Evolutionary conservation across 1,140 invertebrate genomes (phyloP).

Genomic region (Procambarus clarkii): DNA sequence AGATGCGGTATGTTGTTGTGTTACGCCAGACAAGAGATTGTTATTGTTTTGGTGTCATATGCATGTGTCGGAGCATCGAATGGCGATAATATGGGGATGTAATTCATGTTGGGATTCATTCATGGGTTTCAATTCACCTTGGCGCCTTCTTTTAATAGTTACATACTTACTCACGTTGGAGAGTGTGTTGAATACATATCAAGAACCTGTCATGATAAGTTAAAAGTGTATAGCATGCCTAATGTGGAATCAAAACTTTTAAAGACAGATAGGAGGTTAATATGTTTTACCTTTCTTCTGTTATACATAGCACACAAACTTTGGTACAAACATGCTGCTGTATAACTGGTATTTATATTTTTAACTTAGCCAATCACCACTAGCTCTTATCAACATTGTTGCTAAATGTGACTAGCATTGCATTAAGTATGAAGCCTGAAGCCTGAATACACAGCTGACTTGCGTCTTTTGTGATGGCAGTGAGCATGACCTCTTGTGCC

Average conservation of each 20-base stretch:
- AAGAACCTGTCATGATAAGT: background rate
- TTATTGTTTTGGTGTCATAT: background rate
- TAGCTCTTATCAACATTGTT: background rate
- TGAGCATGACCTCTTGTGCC: background rate
- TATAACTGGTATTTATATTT: slow-evolving; percentile 3
- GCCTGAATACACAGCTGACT: background rate
- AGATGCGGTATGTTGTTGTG: background rate
- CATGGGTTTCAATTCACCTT: no score
- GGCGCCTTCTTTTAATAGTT: no score
- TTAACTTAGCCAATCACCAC: background rate
- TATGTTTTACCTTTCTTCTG: background rate
- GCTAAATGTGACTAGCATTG: background rate
- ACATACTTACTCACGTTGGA: background rate
- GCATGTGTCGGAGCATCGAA: background rate
- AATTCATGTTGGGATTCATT: no score
- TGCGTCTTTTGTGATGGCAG: background rate
- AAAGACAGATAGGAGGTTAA: background rate
- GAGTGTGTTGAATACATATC: background rate
- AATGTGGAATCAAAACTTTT: background rate
- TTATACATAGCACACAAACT: slow-evolving; percentile 23
- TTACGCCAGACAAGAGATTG: background rate
- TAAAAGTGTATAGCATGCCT: background rate
- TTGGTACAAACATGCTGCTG: slow-evolving; percentile 33
- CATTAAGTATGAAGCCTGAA: background rate
- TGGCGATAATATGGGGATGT: no score